phyloP scores from a whole-genome alignment of 2,113 vertebrate genomes.

The Ochotona princeps region DNA sequence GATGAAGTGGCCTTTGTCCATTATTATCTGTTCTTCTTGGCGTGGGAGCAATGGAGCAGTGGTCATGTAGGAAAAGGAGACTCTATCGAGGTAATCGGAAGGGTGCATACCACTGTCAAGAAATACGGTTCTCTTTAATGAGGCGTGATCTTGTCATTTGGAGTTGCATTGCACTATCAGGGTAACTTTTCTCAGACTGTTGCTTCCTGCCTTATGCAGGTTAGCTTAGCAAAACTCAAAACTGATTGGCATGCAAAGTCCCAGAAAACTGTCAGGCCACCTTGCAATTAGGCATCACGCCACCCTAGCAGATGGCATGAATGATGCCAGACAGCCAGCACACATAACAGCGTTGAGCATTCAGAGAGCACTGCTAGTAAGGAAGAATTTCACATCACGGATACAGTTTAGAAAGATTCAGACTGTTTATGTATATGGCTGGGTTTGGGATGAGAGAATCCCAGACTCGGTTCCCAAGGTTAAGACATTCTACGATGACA shows the following conservation, averaged over 20 bases:
- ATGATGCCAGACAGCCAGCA: slow-evolving; percentile 76
- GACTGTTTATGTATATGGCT: background rate
- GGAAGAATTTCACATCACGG: background rate
- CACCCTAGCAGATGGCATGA: slow-evolving; percentile 81
- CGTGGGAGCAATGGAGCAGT: background rate
- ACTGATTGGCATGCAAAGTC: slow-evolving; percentile 62
- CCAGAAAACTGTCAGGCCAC: slow-evolving; percentile 75
- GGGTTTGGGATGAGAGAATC: background rate
- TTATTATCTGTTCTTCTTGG: background rate
- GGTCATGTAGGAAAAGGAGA: background rate
- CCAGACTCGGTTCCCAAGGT: background rate
- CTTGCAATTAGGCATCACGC: slow-evolving; percentile 77
- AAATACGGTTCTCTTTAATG: slow-evolving; percentile 56
- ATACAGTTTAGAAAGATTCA: background rate
- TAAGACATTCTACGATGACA: background rate
- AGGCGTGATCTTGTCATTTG: slow-evolving; percentile 39
- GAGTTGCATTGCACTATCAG: slow-evolving; percentile 14
- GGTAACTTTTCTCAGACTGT: slow-evolving; percentile 41
- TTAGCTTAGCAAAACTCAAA: slow-evolving; percentile 48
- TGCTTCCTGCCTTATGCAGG: slow-evolving; percentile 52
- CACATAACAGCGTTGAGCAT: slow-evolving; percentile 55
- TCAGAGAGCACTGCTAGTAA: background rate
- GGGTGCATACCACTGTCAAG: background rate
- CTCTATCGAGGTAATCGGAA: background rate
- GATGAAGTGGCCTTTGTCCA: background rate